Percentiles rank a stretch among this genome's conserved stretches.
phyloP scores from a whole-genome alignment of 2,797 vertebrate genomes.

The Crocodylus rhombifer region DNA sequence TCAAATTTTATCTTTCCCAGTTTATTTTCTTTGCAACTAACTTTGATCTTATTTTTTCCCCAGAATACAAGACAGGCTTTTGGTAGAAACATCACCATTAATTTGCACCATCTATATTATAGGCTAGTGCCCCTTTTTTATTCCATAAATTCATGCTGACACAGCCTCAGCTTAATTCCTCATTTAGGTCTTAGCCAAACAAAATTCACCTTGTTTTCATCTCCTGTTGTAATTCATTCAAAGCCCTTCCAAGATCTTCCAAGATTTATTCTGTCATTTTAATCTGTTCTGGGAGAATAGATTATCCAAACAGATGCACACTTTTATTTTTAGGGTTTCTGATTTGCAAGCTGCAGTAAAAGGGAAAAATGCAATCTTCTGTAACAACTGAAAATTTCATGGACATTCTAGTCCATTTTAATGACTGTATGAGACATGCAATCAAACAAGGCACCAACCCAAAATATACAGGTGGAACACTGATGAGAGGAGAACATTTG shows the following conservation, averaged over 20 bases:
- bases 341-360: slow-evolving; percentile 57
- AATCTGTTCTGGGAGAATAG: slow-evolving; percentile 48
- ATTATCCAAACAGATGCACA: slow-evolving; percentile 57
- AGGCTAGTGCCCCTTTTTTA: slow-evolving; percentile 20
- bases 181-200: slow-evolving; percentile 43
- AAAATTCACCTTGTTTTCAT: slow-evolving; percentile 62
- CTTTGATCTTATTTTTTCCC: not conserved
- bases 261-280: slow-evolving; percentile 64
- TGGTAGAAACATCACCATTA: slow-evolving; percentile 46
- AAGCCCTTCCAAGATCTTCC: slow-evolving; percentile 39
- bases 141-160: slow-evolving; percentile 28
- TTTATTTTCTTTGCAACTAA: not conserved
- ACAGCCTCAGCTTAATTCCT: slow-evolving; percentile 24
- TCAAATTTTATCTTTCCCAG: not conserved
- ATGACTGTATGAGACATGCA: slow-evolving; percentile 47
- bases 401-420: slow-evolving; percentile 59
- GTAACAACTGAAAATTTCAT: slow-evolving; percentile 59
- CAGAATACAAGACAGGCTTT: not conserved
- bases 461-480: slow-evolving; percentile 41
- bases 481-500: slow-evolving; percentile 15
- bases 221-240: slow-evolving; percentile 49
- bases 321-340: slow-evolving; percentile 51
- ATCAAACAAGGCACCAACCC: slow-evolving; percentile 53
- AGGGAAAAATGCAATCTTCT: slow-evolving; percentile 39
- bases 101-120: slow-evolving; percentile 28